phyloP scores from a whole-genome alignment of 1,140 invertebrate species.

The Popillia japonica region DNA sequence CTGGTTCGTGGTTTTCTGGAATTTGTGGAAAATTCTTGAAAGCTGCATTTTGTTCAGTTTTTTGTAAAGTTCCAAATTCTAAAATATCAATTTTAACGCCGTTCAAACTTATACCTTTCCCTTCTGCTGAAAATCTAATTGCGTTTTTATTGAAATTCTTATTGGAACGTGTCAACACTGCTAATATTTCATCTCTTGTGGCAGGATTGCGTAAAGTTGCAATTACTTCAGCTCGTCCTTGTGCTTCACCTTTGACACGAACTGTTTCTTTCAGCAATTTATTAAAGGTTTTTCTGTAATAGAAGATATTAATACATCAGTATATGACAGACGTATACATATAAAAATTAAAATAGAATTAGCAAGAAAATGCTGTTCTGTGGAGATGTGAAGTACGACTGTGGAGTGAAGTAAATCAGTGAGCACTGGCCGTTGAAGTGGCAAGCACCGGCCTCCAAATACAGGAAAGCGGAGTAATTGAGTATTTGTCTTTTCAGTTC shows the following conservation, averaged over 20 bases:
- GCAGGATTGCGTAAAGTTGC: constrained; percentile 51
- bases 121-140: constrained; percentile 49
- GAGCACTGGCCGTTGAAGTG: too few relatives aligned
- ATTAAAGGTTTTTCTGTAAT: constrained; percentile 54
- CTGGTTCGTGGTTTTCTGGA: background rate
- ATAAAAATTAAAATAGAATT: too few relatives aligned
- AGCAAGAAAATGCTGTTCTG: background rate
- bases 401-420: too few relatives aligned
- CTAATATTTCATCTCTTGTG: constrained; percentile 55
- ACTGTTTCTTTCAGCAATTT: constrained; percentile 53
- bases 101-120: constrained; percentile 51
- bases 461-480: too few relatives aligned
- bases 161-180: constrained; percentile 51
- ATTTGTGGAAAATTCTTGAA: constrained; percentile 44
- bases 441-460: too few relatives aligned
- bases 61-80: constrained; percentile 47
- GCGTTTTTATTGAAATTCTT: constrained; percentile 52
- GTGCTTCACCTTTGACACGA: constrained; percentile 28
- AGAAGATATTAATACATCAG: constrained; percentile 24
- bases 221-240: constrained; percentile 55
- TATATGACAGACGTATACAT: too few relatives aligned
- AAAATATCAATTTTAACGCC: constrained; percentile 51
- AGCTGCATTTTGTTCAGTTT: constrained; percentile 41
- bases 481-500: too few relatives aligned
- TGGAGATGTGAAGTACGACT: too few relatives aligned